Conservation (phyloP, 2,888 invertebrate genomes). For the Heliconius cydno region DNA sequence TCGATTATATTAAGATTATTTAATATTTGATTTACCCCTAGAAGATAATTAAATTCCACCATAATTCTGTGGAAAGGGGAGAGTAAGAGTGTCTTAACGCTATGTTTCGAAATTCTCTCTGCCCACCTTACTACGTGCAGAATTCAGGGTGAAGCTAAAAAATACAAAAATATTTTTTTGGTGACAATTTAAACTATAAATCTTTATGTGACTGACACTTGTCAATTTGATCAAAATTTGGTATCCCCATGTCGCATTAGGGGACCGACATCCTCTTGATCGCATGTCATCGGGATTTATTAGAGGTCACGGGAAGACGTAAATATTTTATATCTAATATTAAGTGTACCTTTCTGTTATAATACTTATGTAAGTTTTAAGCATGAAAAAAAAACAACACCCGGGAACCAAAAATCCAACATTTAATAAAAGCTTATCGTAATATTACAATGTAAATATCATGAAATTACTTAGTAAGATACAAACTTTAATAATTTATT, state of each 20-base stretch:
- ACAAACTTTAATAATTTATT: no score
- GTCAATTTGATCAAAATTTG: conserved; percentile 25
- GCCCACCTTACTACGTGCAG: no score
- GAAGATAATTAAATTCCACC: no score
- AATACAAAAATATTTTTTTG: neutral
- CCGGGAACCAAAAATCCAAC: no score
- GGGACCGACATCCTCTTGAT: conserved; percentile 6
- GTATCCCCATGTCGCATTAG: conserved; percentile 1
- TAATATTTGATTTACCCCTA: no score
- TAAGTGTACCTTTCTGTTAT: neutral
- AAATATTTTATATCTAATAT: neutral
- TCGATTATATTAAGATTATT: no score
- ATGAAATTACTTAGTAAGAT: neutral
- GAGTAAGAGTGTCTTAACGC: no score
- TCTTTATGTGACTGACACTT: conserved; percentile 13
- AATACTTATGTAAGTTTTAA: neutral
- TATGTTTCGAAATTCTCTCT: no score
- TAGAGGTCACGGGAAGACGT: conserved; percentile 1
- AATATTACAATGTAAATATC: no score
- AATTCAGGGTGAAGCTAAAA: neutral
- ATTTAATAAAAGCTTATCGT: no score
- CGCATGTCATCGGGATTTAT: conserved; percentile 18
- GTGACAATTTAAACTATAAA: conserved; percentile 24
- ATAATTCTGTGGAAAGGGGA: no score
- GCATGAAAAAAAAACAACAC: no score